Conservation (phyloP, 2,888 invertebrate species). For the Sinotaia quadrata region DNA sequence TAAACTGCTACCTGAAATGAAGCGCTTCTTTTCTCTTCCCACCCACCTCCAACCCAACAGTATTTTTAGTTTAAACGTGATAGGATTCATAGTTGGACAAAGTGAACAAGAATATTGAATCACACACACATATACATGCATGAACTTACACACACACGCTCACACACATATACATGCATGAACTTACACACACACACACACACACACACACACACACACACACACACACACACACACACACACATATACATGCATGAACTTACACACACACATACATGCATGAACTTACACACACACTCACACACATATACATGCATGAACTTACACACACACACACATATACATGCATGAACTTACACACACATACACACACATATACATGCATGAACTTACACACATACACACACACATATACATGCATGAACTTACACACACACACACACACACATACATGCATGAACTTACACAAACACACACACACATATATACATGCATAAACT, state of each 20-base stretch:
- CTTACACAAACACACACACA: too few relatives aligned
- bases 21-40: too few relatives aligned
- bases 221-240: conserved; percentile 2
- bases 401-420: not conserved
- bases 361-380: conserved; percentile 1
- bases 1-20: too few relatives aligned
- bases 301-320: not conserved
- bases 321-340: not conserved
- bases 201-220: conserved; percentile 8
- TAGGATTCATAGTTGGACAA: too few relatives aligned
- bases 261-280: not conserved
- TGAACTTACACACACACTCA: not conserved
- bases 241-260: not conserved
- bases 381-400: not conserved
- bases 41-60: too few relatives aligned
- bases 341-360: not conserved
- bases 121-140: not conserved
- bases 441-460: not conserved
- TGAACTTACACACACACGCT: not conserved
- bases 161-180: not conserved
- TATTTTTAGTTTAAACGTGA: too few relatives aligned
- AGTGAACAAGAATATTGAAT: too few relatives aligned
- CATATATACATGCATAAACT: too few relatives aligned
- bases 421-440: not conserved
- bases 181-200: not conserved